Conservation (phyloP, 64 coral and sea anemone genomes). For the Trachythela sp. region DNA sequence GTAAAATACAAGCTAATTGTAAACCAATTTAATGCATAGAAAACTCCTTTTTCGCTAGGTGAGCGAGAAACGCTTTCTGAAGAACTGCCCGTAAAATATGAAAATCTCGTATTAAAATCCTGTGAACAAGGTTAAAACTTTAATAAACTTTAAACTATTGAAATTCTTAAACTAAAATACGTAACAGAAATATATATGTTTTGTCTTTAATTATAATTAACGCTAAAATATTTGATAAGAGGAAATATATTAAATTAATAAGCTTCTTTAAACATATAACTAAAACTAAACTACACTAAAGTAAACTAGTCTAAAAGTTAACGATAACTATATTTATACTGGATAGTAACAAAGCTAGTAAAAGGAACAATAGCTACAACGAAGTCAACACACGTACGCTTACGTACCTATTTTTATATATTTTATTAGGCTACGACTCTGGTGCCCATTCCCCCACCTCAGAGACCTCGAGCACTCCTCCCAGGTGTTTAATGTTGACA, state of each 20-base stretch:
- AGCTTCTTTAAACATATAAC: not conserved
- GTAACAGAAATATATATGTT: not conserved
- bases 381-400: not conserved
- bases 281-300: not conserved
- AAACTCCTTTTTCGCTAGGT: slow-evolving; percentile 10
- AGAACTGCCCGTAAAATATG: not conserved
- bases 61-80: not conserved
- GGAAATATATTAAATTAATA: not conserved
- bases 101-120: not conserved
- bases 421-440: slow-evolving; percentile 78
- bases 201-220: not conserved
- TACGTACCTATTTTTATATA: not conserved
- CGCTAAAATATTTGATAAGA: not conserved
- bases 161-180: not conserved
- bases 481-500: slow-evolving; percentile 57
- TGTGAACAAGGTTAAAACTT: not conserved
- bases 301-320: not conserved
- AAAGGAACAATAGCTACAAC: not conserved
- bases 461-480: slow-evolving; percentile 74
- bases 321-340: not conserved
- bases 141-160: not conserved
- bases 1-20: not conserved
- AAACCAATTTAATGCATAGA: not conserved
- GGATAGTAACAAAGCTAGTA: not conserved
- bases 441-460: slow-evolving; percentile 78